phyloP scores from a whole-genome alignment of 2,797 vertebrate species.

The Cetoscarus ocellatus region DNA sequence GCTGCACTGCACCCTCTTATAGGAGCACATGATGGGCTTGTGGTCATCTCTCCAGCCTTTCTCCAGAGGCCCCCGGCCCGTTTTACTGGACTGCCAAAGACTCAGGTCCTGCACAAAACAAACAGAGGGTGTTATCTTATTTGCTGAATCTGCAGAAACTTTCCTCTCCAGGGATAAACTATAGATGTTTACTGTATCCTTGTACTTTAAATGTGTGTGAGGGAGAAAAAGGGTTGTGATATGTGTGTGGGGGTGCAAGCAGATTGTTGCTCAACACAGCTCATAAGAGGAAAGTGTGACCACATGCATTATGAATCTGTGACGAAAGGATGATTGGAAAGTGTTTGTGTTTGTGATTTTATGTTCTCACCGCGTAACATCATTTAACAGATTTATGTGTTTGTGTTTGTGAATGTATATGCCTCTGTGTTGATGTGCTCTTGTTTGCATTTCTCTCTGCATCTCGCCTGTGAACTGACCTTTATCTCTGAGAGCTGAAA shows the following conservation, averaged over 20 bases:
- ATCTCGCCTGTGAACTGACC: constrained; percentile 39
- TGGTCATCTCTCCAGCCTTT: constrained; percentile 79
- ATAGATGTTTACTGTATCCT: constrained; percentile 9
- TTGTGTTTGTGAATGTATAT: not conserved
- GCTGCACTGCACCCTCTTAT: constrained; percentile 87
- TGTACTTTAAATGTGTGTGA: constrained; percentile 8
- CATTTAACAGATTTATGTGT: constrained; percentile 17
- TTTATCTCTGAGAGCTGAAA: constrained; percentile 40
- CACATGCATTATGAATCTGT: constrained; percentile 45
- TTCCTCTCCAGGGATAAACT: constrained; percentile 13
- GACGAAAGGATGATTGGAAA: constrained; percentile 30
- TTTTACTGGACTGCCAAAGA: constrained; percentile 84
- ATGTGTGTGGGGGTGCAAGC: constrained; percentile 37
- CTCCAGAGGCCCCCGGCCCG: constrained; percentile 85
- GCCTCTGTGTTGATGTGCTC: constrained; percentile 11
- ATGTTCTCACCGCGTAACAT: constrained; percentile 29
- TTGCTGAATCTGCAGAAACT: constrained; percentile 68
- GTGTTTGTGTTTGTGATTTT: constrained; percentile 36
- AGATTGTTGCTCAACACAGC: constrained; percentile 48
- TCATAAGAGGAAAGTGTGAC: constrained; percentile 32
- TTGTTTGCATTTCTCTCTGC: constrained; percentile 1
- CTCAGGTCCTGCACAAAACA: constrained; percentile 83
- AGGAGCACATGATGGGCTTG: constrained; percentile 89
- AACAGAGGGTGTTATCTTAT: constrained; percentile 49
- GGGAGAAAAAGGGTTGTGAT: constrained; percentile 12